Conservation (phyloP, 2,888 invertebrate species). For the Tricholauxania praeusta region DNA sequence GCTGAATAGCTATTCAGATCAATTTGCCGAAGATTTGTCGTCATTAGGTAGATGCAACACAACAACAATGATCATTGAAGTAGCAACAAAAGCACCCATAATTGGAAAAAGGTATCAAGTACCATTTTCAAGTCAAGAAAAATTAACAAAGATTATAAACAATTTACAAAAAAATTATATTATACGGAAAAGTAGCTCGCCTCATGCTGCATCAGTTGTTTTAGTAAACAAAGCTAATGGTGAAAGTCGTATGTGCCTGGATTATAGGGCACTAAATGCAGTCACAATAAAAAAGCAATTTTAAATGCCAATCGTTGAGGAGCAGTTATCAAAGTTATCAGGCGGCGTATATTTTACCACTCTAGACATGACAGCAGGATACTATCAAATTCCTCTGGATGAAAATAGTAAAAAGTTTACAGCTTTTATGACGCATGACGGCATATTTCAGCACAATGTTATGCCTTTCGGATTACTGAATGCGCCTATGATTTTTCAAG, state of each 20-base stretch:
- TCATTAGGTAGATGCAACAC: slow-evolving; percentile 40
- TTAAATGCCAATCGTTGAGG: slow-evolving; percentile 11
- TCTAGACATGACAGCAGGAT: slow-evolving; percentile 17
- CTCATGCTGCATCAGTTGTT: slow-evolving; percentile 41
- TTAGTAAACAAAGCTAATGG: slow-evolving; percentile 41
- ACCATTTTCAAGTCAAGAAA: slow-evolving; percentile 36
- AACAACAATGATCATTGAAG: slow-evolving; percentile 36
- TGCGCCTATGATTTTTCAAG: slow-evolving; percentile 57
- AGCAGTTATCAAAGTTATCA: slow-evolving; percentile 4
- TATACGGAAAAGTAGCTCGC: slow-evolving; percentile 40
- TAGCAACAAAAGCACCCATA: slow-evolving; percentile 39
- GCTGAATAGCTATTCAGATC: background rate
- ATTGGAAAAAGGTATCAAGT: slow-evolving; percentile 45
- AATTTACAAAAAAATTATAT: slow-evolving; percentile 37
- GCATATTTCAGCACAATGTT: slow-evolving; percentile 53
- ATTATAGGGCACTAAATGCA: slow-evolving; percentile 41
- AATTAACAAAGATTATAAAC: slow-evolving; percentile 34
- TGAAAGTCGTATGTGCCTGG: slow-evolving; percentile 42
- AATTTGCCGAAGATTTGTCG: slow-evolving; percentile 41
- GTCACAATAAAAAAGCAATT: slow-evolving; percentile 17
- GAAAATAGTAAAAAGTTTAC: slow-evolving; percentile 47
- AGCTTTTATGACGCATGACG: slow-evolving; percentile 15
- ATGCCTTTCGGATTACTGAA: slow-evolving; percentile 62
- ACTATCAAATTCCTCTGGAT: slow-evolving; percentile 28
- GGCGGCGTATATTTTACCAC: slow-evolving; percentile 8